Evolutionary conservation across 2,113 vertebrate species (phyloP), one percentile per base, ranked within the genome.

Genomic region (Sapayoa aenigma): DNA sequence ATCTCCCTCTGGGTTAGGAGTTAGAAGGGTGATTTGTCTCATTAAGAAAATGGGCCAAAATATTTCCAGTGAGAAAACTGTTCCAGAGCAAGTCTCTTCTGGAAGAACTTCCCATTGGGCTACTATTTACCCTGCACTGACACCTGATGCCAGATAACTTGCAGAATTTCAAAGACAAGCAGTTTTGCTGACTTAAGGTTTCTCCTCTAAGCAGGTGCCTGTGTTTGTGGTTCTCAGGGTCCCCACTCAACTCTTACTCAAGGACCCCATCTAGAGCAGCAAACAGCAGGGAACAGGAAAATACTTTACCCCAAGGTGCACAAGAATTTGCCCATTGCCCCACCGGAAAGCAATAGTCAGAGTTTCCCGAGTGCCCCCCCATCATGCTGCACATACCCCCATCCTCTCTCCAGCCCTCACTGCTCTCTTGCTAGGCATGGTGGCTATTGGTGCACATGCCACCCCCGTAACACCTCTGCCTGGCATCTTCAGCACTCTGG

Each of bases 201-300:
- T 81, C 74, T 50, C 39, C 39, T n/a, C 39, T 24, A 31, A 68
- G 31, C 3, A 6, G 68, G n/a, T 6, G 14, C 11, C 25, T 3
- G 1, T 31, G 59, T 41, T 69, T 1, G 0, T 3, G 0, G 0
- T 30, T 11, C 17, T 68, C 0, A 0, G 25, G 3, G 27, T 68
- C 9, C 9, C 25, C 37, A 9, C 2, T 4, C 16, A 24, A 9
- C 19, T 76, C 9, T 22, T 30, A 42, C 5, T 82, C 20, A 72
- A 58, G 28, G 14, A 73, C 5, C 14, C 44, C 58, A n/a, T 22
- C 59, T 33, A 50, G 44, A 42, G 39, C 50, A 94, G 42, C 25
- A 52, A 79, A 44, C 1, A 47, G 33, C 42, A 52, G 33, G 66
- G 44, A 62, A 44, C 20, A 53, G 56, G 20, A 75, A 31, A 15